phyloP scores from a whole-genome alignment of 2,113 vertebrate genomes.

The Neogale vison region DNA sequence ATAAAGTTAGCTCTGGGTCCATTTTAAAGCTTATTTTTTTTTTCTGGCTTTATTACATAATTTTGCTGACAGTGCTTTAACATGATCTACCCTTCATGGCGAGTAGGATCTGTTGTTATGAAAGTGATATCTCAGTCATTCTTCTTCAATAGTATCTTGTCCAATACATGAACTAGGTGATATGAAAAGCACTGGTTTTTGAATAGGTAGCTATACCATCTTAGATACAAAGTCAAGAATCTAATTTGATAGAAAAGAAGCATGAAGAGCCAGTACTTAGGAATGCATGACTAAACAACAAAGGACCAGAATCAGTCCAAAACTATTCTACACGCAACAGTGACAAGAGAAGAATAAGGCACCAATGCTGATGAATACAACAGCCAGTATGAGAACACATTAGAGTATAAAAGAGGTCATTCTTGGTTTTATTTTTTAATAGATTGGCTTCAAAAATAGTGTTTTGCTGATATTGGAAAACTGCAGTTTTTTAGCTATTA shows the following conservation, averaged over 20 bases:
- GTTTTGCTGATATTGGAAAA: not conserved
- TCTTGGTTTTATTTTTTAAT: not conserved
- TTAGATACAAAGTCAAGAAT: not conserved
- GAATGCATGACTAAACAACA: not conserved
- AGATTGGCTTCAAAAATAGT: not conserved
- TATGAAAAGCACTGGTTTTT: constrained; percentile 16
- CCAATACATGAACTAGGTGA: not conserved
- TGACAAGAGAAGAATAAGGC: not conserved
- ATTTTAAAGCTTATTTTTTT: not conserved
- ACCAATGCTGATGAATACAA: not conserved
- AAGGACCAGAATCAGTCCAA: not conserved
- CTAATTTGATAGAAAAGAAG: constrained; percentile 33
- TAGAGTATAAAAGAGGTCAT: not conserved
- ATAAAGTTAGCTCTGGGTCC: not conserved
- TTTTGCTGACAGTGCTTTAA: not conserved
- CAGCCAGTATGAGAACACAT: not conserved
- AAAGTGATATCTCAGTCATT: not conserved
- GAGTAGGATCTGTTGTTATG: not conserved
- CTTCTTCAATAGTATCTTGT: not conserved
- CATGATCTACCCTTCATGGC: not conserved
- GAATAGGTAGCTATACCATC: not conserved
- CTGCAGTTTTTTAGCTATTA: not conserved
- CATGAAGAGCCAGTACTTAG: not conserved
- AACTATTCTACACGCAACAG: not conserved
- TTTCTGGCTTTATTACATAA: not conserved